Evolutionary conservation across 1,140 invertebrate genomes (phyloP), one percentile per base, ranked within the genome.

Genomic region (Lycorma delicatula): DNA sequence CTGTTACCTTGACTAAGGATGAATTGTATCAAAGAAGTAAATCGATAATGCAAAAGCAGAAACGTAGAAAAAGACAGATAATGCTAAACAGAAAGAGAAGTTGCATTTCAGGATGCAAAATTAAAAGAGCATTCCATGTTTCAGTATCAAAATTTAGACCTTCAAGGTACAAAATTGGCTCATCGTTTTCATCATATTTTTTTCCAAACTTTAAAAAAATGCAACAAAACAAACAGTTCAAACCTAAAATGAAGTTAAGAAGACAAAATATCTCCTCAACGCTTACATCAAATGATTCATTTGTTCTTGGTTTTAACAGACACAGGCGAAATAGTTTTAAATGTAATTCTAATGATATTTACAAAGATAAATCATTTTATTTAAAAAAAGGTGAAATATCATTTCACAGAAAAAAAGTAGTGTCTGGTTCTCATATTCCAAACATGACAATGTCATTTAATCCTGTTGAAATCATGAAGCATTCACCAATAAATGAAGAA

Each of bases 11-110:
- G 18, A 92, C 88, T 18, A 90, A 92, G 72, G 91, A 93, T 64
- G 90, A 93, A 72, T 75, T 93, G 52, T 93, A 91, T 68, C 86
- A 91, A 67, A 81, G 89, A 65, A 90, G 87, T 56, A 92, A 91
- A 68, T 82, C 82, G 31, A 93, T 93, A 59, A 92, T 93, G 91
- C 80, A 85, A 31, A 79, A 87, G 53, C 87, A 89, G 64, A 84
- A 82, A 68, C 84, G 83, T 65, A 83, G 82, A 68, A 63, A 65
- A 52, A 63, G 59, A 46, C 18, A 59, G 34, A 47, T 62, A 5
- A 48, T 44, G 41, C 41, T 52, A 12, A 60, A 36, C 13, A 18
- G 34, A 20, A 52, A 54, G 47, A 60, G 54, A 51, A 74, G 46
- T 71, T 78, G 79, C 48, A 72, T 74, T 53, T 68, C 72, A 16